Evolutionary conservation across 2,797 vertebrate species (phyloP).

Genomic region (Micromesistius poutassou): DNA sequence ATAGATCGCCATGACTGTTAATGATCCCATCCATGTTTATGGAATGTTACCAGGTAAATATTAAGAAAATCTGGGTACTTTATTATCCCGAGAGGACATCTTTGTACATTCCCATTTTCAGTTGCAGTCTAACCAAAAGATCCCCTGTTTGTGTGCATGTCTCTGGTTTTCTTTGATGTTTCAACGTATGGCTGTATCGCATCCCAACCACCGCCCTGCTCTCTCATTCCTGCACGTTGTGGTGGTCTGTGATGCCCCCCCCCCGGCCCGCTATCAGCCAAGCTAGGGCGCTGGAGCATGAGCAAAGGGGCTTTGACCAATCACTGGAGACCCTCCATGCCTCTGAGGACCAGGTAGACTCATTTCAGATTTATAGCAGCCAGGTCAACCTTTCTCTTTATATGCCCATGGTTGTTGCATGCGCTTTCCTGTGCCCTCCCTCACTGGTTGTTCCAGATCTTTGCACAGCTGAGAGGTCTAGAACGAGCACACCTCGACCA

Average conservation of each 20-base stretch:
- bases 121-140: slow-evolving; percentile 26
- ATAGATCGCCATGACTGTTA: neutral
- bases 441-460: neutral
- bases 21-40: neutral
- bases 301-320: slow-evolving; percentile 83
- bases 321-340: slow-evolving; percentile 82
- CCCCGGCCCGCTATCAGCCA: slow-evolving; percentile 75
- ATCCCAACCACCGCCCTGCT: slow-evolving; percentile 14
- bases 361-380: neutral
- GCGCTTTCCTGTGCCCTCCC: neutral
- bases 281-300: slow-evolving; percentile 78
- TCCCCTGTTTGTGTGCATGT: slow-evolving; percentile 38
- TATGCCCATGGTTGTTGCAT: neutral
- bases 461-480: too few relatives aligned
- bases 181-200: slow-evolving; percentile 17
- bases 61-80: neutral
- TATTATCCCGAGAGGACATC: neutral
- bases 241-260: slow-evolving; percentile 36
- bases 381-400: neutral
- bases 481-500: neutral
- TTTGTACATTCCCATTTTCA: slow-evolving; percentile 30
- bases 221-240: slow-evolving; percentile 32
- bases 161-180: slow-evolving; percentile 26
- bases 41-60: neutral
- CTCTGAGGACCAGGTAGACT: slow-evolving; percentile 84